Evolutionary conservation across 2,797 vertebrate species (phyloP).

Genomic region (Denticeps clupeoides): DNA sequence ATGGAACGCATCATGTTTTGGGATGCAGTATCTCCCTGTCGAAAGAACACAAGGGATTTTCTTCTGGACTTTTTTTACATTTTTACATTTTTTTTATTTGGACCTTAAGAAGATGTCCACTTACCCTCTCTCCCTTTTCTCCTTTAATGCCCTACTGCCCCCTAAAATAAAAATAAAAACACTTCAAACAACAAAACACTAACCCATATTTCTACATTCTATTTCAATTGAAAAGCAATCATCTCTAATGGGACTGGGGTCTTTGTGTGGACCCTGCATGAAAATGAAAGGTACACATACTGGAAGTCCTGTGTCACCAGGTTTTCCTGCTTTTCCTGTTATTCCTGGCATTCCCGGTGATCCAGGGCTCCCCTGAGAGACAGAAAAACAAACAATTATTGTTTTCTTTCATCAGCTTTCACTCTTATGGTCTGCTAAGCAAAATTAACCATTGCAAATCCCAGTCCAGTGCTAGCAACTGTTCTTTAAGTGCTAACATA

Average conservation of each 20-base stretch:
- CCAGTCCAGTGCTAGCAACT: conserved; percentile 31
- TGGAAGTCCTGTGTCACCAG: conserved; percentile 75
- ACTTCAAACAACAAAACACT: not conserved
- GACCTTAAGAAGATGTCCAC: conserved; percentile 26
- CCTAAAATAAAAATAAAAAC: conserved; percentile 59
- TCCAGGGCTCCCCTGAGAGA: conserved; percentile 76
- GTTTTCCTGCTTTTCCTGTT: conserved; percentile 83
- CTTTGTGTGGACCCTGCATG: no score
- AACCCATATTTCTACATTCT: not conserved
- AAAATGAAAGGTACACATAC: conserved; percentile 55
- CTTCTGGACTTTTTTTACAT: not conserved
- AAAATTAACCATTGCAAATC: conserved; percentile 30
- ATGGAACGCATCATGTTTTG: conserved; percentile 97
- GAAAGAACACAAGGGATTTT: conserved; percentile 32
- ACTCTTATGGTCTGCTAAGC: conserved; percentile 8
- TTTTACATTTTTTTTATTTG: not conserved
- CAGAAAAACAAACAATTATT: conserved; percentile 2
- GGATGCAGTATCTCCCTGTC: conserved; percentile 87
- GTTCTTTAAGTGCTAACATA: conserved; percentile 29
- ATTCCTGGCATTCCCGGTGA: conserved; percentile 84
- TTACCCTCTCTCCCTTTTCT: conserved; percentile 93
- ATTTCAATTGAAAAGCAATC: not conserved
- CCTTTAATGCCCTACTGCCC: conserved; percentile 79
- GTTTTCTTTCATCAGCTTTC: conserved; percentile 25
- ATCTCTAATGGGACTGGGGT: no score